A percentile compares a stretch with the other conserved stretches of the same genome.
phyloP scores from a whole-genome alignment of 2,113 vertebrate genomes.

The Phoxinus phoxinus region DNA sequence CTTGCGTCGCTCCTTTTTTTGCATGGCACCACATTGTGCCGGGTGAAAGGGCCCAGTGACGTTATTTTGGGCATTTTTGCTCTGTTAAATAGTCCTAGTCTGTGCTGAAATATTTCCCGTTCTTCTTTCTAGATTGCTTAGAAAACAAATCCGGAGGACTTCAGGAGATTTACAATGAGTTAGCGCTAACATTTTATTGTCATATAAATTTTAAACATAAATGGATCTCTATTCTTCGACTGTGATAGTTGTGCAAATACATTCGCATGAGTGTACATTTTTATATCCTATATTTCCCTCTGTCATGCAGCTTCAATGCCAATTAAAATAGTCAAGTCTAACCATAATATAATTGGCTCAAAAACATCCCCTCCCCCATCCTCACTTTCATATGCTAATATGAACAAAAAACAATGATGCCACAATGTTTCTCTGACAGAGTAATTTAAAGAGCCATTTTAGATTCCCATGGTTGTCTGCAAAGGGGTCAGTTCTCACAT shows the following conservation, averaged over 20 bases:
- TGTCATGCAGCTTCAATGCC: background rate
- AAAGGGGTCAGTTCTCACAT: slow-evolving; percentile 12
- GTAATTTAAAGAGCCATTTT: slow-evolving; percentile 8
- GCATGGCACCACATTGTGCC: no score
- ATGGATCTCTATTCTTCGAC: background rate
- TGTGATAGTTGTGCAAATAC: background rate
- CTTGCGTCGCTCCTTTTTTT: no score
- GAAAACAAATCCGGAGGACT: background rate
- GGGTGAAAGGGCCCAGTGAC: background rate
- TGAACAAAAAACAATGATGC: background rate
- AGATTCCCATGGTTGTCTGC: slow-evolving; percentile 15
- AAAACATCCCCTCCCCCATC: background rate
- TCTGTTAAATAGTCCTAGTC: background rate
- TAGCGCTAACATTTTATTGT: background rate
- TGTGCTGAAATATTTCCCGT: background rate
- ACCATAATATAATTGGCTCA: slow-evolving; percentile 9
- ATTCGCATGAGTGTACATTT: background rate
- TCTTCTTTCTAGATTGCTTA: background rate
- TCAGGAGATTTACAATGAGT: background rate
- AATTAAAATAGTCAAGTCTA: background rate
- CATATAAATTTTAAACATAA: no score
- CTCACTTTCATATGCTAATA: slow-evolving; percentile 3
- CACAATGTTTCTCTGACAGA: background rate
- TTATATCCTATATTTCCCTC: background rate
- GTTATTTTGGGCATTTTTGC: background rate